Conservation (phyloP, 2,888 invertebrate species). For the Calameuta filiformis region DNA sequence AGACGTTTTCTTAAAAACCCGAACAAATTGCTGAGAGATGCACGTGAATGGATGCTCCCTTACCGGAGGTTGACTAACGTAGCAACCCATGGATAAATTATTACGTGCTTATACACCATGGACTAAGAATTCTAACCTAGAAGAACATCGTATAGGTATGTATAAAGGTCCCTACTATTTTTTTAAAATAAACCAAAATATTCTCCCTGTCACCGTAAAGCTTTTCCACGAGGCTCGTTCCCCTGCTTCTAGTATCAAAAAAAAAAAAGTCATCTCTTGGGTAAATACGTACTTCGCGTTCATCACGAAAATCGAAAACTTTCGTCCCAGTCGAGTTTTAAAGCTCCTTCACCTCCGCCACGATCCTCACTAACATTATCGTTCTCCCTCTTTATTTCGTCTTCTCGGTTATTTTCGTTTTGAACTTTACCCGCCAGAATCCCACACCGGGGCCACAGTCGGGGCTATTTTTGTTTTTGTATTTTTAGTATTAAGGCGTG, state of each 20-base stretch:
- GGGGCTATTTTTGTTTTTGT: slow-evolving; percentile 44
- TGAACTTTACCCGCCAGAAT: slow-evolving; percentile 47
- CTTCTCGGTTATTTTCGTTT: slow-evolving; percentile 50
- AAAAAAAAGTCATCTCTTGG: not conserved
- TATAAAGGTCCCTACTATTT: not conserved
- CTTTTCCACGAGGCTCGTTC: not conserved
- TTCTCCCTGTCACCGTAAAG: not conserved
- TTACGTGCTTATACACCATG: slow-evolving; percentile 26
- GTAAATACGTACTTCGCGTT: not conserved
- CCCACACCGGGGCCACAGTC: slow-evolving; percentile 47
- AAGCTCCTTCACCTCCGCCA: not conserved
- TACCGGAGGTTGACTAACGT: slow-evolving; percentile 37
- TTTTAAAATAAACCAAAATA: not conserved
- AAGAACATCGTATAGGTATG: not conserved
- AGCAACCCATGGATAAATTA: slow-evolving; percentile 46
- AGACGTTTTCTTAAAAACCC: slow-evolving; percentile 25
- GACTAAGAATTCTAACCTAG: slow-evolving; percentile 3
- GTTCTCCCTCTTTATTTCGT: slow-evolving; percentile 20
- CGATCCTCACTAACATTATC: not conserved
- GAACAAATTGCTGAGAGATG: slow-evolving; percentile 46
- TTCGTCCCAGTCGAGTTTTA: not conserved
- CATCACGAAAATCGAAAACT: not conserved
- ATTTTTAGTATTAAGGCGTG: slow-evolving; percentile 45
- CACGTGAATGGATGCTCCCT: slow-evolving; percentile 38
- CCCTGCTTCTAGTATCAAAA: not conserved